Percentiles rank a stretch among this genome's conserved stretches.
Conservation (phyloP, 2,113 vertebrate species). For the Eretmochelys imbricata region DNA sequence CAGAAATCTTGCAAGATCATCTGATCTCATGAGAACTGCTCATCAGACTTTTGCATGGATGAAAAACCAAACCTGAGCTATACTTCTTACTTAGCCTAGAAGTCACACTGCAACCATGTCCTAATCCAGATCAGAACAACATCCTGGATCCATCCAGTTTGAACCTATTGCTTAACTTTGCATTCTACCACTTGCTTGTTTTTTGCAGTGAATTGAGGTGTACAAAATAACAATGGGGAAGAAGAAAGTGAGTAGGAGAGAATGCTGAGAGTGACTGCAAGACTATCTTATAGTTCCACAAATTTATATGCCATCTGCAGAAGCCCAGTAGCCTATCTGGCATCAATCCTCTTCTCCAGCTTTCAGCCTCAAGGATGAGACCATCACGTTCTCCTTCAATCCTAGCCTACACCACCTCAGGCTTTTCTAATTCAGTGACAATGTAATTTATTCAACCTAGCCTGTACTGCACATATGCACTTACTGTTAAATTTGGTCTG, state of each 20-base stretch:
- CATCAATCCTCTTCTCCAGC: not conserved
- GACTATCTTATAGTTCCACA: rapidly evolving
- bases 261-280: not conserved
- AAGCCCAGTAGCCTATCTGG: not conserved
- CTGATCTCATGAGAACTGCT: rapidly evolving
- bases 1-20: not conserved
- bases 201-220: not conserved
- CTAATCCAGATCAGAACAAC: not conserved
- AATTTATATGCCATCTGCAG: not conserved
- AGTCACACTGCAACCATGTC: not conserved
- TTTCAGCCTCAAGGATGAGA: not conserved
- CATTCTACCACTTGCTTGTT: not conserved
- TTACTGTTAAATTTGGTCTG: constrained; percentile 66
- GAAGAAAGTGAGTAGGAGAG: not conserved
- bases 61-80: not conserved
- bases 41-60: not conserved
- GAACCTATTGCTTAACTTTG: not conserved
- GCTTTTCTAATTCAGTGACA: not conserved
- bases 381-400: not conserved
- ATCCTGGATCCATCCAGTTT: not conserved
- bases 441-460: constrained; percentile 32
- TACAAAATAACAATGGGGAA: not conserved
- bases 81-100: not conserved
- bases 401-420: not conserved
- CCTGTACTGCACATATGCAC: constrained; percentile 1